These are phyloP conservation scores for Sigmodon hispidus DNA, from an alignment of 2,113 vertebrate species.

Conservation along the genomic window DNA sequence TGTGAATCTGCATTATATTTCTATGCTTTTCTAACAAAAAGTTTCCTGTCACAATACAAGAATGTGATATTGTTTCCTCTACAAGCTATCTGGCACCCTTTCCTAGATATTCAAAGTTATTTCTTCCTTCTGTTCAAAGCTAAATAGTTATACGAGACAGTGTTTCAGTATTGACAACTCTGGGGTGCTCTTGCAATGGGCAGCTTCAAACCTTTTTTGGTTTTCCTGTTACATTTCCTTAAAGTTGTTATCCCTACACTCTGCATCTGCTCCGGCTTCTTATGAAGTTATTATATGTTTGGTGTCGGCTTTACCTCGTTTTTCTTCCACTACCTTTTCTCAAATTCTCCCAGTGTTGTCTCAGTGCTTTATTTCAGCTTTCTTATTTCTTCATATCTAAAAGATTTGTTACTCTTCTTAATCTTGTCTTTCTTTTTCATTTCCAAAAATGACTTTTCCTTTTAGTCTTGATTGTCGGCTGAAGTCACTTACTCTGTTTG, in stretches of 20 bases:
- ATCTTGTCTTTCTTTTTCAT: not conserved
- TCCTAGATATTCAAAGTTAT: not conserved
- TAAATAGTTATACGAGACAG: slow-evolving; percentile 7
- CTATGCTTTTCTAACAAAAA: not conserved
- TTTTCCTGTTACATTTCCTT: not conserved
- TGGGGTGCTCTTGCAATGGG: not conserved
- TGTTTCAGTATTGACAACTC: slow-evolving; percentile 9
- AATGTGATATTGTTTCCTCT: not conserved
- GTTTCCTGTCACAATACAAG: slow-evolving; percentile 1
- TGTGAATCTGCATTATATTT: not conserved
- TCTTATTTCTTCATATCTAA: not conserved
- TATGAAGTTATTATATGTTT: not conserved
- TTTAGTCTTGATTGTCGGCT: slow-evolving; percentile 21
- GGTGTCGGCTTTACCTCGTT: not conserved
- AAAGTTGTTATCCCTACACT: not conserved
- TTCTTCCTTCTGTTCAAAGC: not conserved
- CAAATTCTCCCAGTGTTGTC: not conserved
- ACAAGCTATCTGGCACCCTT: not conserved
- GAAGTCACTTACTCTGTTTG: not conserved
- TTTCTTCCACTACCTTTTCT: not conserved
- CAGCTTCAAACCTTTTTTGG: not conserved
- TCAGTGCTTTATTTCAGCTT: not conserved
- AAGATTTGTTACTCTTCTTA: slow-evolving; percentile 15
- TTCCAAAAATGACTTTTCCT: slow-evolving; percentile 2
- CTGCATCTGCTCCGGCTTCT: not conserved